These are phyloP conservation scores for Maniola hyperantus DNA, from an alignment of 2,888 invertebrate genomes.

Conservation along the genomic window DNA sequence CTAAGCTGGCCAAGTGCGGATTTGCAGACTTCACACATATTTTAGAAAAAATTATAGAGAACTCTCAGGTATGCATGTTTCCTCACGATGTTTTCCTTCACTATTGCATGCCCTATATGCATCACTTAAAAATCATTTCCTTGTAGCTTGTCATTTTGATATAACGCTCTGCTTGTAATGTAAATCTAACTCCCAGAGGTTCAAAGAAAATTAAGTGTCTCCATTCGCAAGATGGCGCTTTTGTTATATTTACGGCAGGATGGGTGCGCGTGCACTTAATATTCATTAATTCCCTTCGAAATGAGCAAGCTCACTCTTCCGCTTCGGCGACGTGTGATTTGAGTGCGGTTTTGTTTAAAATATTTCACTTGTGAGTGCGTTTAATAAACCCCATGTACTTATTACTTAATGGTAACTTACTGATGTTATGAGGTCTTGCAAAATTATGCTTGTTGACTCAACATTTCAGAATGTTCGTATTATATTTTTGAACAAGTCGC, in stretches of 20 bases:
- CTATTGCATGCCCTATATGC: not conserved
- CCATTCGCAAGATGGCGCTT: constrained; percentile 52
- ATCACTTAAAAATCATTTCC: constrained; percentile 37
- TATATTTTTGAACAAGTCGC: no score
- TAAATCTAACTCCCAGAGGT: constrained; percentile 43
- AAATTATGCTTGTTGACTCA: no score
- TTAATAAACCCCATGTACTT: not conserved
- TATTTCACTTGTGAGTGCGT: constrained; percentile 34
- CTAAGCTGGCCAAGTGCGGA: no score
- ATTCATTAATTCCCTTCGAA: constrained; percentile 70
- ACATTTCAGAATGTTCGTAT: no score
- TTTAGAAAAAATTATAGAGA: no score
- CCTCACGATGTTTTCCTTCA: no score
- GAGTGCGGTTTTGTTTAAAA: constrained; percentile 53
- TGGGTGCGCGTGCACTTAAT: constrained; percentile 64
- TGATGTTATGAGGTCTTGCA: no score
- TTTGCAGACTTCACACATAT: no score
- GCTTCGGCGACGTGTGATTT: constrained; percentile 53
- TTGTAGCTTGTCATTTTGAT: constrained; percentile 37
- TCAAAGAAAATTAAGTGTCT: constrained; percentile 51
- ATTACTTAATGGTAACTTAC: not conserved
- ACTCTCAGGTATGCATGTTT: no score
- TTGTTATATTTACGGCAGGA: constrained; percentile 41
- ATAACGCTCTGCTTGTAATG: constrained; percentile 34
- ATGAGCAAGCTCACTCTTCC: constrained; percentile 59